Evolutionary conservation across 2,888 invertebrate genomes (phyloP).

Genomic region (Amblyteles armatorius): DNA sequence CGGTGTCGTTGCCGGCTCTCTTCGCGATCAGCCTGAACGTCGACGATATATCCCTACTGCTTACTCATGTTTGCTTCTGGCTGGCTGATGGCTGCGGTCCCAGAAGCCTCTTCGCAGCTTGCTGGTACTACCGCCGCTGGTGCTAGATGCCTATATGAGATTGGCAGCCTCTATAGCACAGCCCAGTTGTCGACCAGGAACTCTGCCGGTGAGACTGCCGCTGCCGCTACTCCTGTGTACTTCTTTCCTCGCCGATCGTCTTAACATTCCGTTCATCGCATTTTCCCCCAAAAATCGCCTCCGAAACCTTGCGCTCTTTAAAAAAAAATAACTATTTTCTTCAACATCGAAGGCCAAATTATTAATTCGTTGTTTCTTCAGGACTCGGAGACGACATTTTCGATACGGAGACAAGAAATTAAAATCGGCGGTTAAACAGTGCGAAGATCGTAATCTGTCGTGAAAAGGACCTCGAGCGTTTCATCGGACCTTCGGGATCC

Average conservation of each 20-base stretch:
- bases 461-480: background rate
- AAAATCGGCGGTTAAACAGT: background rate
- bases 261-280: background rate
- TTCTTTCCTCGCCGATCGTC: slow-evolving; percentile 11
- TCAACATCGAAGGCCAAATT: background rate
- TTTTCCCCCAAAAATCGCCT: background rate
- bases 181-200: slow-evolving; percentile 77
- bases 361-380: background rate
- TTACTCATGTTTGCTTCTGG: slow-evolving; percentile 56
- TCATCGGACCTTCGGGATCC: background rate
- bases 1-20: slow-evolving; percentile 14
- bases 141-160: slow-evolving; percentile 75
- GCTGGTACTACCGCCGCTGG: slow-evolving; percentile 53
- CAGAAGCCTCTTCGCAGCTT: slow-evolving; percentile 65
- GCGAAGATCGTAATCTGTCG: background rate
- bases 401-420: background rate
- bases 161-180: slow-evolving; percentile 73
- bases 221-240: slow-evolving; percentile 28
- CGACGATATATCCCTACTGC: slow-evolving; percentile 58
- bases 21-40: slow-evolving; percentile 27
- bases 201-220: slow-evolving; percentile 72
- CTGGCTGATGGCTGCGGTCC: slow-evolving; percentile 58
- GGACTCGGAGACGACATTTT: background rate
- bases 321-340: background rate
- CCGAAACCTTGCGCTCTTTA: background rate